Base-by-base conservation (phyloP, 2,113 vertebrate species). In the Bujurquina vittata region DNA sequence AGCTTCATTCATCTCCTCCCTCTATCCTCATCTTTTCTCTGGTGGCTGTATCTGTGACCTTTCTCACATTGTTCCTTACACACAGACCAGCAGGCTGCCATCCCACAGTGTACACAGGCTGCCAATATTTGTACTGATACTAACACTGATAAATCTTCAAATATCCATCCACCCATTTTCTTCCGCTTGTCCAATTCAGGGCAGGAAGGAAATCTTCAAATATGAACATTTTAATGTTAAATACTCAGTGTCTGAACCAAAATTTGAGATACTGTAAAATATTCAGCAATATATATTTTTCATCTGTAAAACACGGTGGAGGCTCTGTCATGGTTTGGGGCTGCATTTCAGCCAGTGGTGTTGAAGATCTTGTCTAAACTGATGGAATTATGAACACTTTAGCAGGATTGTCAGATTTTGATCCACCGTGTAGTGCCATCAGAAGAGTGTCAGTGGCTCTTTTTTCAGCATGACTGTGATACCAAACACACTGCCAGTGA, bases 21-120 rank as follows among this genome's bases (percentile, higher is more conserved):
- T 62, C 58, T 10, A 62, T 78, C 88, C 73, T 78, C 12, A 15
- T 84, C 74, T 55, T 33, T 55, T 86, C 77, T 83, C 88, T 57
- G 26, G 22, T 65, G 67, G 52, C 46, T 3, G 12, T 63, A 54
- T 84, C 76, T 82, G 2, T 86, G 84, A 88, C 89, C 91, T 83
- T 60, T 11, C 57, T 75, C 22, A 18, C 84, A 87, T 62, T 57
- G 35, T 31, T 75, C 52, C 60, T 23, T 7, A 56, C 37, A 37
- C 72, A 69, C 60, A 75, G 33, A 22, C 20, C 8, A 57, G 49
- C 49, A 20, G 26, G 17, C 60, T 26, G 23, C 72, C 10, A 26
- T 75, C 52, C 33, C 2, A 75, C 75, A 49, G 75, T 72, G 83
- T 18, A 67, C 15, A 17, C 1, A 9, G 5, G 10, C 4, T 43